phyloP scores from a whole-genome alignment of 2,888 invertebrate genomes.

The Subacronicta megacephala region DNA sequence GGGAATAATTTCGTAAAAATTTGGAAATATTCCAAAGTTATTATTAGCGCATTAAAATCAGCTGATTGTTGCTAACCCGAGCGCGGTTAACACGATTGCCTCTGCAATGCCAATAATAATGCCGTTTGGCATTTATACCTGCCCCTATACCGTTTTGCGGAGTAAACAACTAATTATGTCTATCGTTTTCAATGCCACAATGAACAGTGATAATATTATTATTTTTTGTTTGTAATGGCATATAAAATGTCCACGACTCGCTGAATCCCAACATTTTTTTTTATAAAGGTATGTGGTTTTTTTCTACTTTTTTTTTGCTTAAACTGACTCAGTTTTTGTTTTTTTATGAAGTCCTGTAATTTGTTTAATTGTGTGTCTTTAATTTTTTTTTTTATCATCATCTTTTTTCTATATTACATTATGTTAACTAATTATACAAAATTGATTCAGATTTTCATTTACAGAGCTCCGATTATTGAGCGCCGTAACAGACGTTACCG shows the following conservation, averaged over 20 bases:
- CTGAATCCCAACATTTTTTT: constrained; percentile 5
- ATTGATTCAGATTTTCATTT: constrained; percentile 4
- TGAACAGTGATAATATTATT: constrained; percentile 5
- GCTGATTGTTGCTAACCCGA: constrained; percentile 60
- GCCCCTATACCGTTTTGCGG: constrained; percentile 53
- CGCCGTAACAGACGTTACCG: background rate
- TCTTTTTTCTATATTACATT: too few species aligned
- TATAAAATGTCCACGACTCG: background rate
- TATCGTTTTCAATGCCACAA: constrained; percentile 41
- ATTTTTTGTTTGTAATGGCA: constrained; percentile 1
- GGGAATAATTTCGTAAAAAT: constrained; percentile 38
- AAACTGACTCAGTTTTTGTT: background rate
- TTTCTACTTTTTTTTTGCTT: background rate
- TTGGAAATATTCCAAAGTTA: constrained; percentile 50
- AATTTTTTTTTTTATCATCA: background rate
- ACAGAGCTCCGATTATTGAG: constrained; percentile 23
- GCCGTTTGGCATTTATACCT: constrained; percentile 70
- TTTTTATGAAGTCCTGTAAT: too few species aligned
- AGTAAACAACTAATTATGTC: constrained; percentile 73
- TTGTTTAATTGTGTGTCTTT: background rate
- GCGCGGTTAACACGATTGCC: constrained; percentile 30
- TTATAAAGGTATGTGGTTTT: constrained; percentile 20
- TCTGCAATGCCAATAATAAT: constrained; percentile 66
- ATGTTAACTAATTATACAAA: background rate
- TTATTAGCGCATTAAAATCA: constrained; percentile 47